phyloP scores from a whole-genome alignment of 2,113 vertebrate species.

The Corapipo altera region DNA sequence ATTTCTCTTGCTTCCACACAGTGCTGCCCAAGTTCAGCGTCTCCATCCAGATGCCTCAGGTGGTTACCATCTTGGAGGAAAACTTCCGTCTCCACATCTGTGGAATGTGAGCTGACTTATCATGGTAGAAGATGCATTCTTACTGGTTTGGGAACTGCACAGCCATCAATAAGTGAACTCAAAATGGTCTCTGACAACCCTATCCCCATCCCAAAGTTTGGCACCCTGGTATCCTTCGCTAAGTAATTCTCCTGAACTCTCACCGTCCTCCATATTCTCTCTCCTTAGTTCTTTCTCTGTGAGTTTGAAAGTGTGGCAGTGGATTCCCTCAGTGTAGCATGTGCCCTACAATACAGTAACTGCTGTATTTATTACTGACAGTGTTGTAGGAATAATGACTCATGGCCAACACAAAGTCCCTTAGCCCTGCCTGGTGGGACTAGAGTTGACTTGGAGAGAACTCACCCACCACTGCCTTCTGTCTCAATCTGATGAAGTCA shows the following conservation, averaged over 20 bases:
- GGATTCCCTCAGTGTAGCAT: background rate
- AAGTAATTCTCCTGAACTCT: background rate
- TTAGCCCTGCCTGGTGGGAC: background rate
- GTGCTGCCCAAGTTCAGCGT: constrained; percentile 63
- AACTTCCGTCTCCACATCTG: background rate
- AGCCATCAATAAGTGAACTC: background rate
- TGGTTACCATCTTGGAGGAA: constrained; percentile 37
- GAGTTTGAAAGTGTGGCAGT: background rate
- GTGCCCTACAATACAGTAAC: background rate
- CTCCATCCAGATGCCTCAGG: constrained; percentile 38
- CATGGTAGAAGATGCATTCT: background rate
- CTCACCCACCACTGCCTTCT: background rate
- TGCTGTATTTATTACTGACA: background rate
- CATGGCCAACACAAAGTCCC: background rate
- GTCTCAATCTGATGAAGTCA: background rate
- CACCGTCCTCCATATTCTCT: background rate
- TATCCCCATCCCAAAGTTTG: background rate
- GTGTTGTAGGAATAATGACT: background rate
- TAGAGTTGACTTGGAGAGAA: background rate
- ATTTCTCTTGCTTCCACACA: background rate
- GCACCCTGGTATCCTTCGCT: background rate
- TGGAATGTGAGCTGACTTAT: constrained; percentile 51
- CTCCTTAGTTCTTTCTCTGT: background rate
- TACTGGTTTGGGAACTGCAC: background rate
- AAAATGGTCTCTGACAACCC: background rate